Evolutionary conservation across 37 sponge, comb jelly and placozoan genomes (phyloP).

Genomic region (Lycopodina hypogea): DNA sequence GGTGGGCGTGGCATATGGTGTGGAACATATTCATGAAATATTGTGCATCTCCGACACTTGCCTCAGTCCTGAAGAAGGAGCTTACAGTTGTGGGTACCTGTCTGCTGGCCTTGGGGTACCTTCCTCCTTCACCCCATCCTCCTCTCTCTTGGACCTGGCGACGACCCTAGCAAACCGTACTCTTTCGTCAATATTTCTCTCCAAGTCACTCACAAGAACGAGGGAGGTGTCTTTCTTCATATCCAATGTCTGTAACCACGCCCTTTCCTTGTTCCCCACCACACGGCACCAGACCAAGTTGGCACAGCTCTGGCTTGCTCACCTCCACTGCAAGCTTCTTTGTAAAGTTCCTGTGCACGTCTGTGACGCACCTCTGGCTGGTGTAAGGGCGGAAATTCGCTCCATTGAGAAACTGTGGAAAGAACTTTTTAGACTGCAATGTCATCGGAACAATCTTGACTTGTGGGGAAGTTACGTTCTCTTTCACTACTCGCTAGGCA

Average conservation of each 20-base stretch:
- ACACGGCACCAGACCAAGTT: conserved; percentile 8
- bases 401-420: conserved; percentile 49
- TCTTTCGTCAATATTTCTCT: not conserved
- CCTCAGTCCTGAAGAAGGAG: not conserved
- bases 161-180: not conserved
- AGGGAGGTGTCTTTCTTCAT: conserved; percentile 18
- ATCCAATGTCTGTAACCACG: conserved; percentile 50
- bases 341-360: not conserved
- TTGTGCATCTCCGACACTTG: not conserved
- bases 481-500: conserved; percentile 44
- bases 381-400: conserved; percentile 8
- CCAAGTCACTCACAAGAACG: not conserved
- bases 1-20: not conserved
- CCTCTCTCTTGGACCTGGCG: conserved; percentile 5
- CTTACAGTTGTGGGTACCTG: not conserved
- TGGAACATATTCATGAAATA: not conserved
- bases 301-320: conserved; percentile 39
- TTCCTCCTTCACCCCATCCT: not conserved
- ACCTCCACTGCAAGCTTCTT: conserved; percentile 23
- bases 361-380: not conserved
- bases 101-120: not conserved
- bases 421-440: conserved; percentile 36
- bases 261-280: conserved; percentile 30
- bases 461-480: conserved; percentile 67
- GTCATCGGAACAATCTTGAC: conserved; percentile 44